Percentiles rank a stretch among this genome's conserved stretches.
Evolutionary conservation across 2,797 vertebrate species (phyloP).

Genomic region (Carapus acus): DNA sequence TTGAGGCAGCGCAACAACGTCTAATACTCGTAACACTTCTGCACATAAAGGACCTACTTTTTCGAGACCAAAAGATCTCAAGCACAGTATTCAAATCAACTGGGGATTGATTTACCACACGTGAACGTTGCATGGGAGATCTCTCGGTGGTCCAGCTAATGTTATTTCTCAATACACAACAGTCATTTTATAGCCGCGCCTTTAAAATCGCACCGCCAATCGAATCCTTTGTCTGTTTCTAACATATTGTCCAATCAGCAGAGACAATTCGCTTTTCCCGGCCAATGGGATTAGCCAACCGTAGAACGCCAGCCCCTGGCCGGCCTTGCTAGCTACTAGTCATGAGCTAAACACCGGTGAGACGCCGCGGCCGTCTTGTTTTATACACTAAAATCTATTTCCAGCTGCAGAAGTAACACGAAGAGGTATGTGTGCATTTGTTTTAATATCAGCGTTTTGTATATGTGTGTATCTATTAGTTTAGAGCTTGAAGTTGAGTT

Average conservation of each 20-base stretch:
- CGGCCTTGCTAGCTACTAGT: constrained; percentile 8
- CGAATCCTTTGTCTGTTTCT: no score
- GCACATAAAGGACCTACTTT: no score
- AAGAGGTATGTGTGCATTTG: constrained; percentile 37
- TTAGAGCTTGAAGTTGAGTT: neutral
- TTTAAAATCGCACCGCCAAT: no score
- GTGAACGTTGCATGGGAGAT: no score
- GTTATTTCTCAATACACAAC: no score
- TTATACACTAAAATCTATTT: neutral
- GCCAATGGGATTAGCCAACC: constrained; percentile 35
- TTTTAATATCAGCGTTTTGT: neutral
- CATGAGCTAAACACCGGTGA: constrained; percentile 21
- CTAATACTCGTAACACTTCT: no score
- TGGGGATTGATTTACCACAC: no score
- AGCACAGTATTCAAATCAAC: no score
- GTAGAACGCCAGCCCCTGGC: neutral
- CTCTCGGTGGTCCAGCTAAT: no score
- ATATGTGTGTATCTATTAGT: neutral
- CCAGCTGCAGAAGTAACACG: neutral
- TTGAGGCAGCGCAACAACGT: no score
- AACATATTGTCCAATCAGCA: constrained; percentile 31
- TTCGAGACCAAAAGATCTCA: no score
- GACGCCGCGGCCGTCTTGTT: neutral
- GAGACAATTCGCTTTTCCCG: neutral
- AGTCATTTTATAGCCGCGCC: no score